phyloP scores from a whole-genome alignment of 2,888 invertebrate genomes.

The Catocala nupta region DNA sequence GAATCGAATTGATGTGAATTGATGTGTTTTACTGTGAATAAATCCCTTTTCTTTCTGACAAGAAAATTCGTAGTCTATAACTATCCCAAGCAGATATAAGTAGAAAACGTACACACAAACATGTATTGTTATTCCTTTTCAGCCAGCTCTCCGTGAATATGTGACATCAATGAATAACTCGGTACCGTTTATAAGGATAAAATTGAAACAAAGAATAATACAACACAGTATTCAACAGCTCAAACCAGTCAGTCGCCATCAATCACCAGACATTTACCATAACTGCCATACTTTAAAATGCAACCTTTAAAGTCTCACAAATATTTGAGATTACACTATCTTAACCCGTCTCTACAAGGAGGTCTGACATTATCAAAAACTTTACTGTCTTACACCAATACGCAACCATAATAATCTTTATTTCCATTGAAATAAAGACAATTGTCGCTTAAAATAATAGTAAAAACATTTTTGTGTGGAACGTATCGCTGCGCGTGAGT shows the following conservation, averaged over 20 bases:
- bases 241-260: constrained; percentile 24
- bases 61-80: too few species aligned
- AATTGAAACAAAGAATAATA: too few species aligned
- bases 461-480: constrained; percentile 42
- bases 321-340: constrained; percentile 74
- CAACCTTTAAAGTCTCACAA: constrained; percentile 63
- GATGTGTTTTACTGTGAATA: too few species aligned
- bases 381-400: constrained; percentile 40
- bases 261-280: constrained; percentile 42
- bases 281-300: constrained; percentile 43
- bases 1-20: too few species aligned
- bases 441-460: constrained; percentile 20
- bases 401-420: constrained; percentile 26
- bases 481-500: constrained; percentile 62
- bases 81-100: too few species aligned
- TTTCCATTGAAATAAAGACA: constrained; percentile 20
- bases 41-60: too few species aligned
- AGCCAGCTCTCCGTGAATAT: too few species aligned
- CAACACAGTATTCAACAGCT: too few species aligned
- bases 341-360: constrained; percentile 63
- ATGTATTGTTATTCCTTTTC: too few species aligned
- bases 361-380: constrained; percentile 61
- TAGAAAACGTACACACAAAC: too few species aligned
- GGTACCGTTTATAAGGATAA: too few species aligned
- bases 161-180: too few species aligned